Evolutionary conservation across 2,797 vertebrate genomes (phyloP).

Genomic region (Natrix natrix): DNA sequence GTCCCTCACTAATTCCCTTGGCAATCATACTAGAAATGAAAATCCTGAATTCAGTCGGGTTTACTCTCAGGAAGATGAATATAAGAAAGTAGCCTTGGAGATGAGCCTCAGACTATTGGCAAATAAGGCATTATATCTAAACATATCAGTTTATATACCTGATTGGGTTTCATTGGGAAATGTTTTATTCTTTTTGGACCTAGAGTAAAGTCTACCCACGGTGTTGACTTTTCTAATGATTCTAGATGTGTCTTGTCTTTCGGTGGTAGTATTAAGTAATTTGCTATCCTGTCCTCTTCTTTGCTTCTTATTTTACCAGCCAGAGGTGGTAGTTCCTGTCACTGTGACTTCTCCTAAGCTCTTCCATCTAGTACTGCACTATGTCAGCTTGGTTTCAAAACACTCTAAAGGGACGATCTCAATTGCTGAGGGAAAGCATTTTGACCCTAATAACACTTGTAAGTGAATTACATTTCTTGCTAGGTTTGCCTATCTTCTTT

Average conservation of each 20-base stretch:
- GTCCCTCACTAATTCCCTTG: not conserved
- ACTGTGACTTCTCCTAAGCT: constrained; percentile 78
- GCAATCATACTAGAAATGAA: not conserved
- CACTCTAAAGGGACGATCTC: constrained; percentile 75
- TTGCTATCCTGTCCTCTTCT: constrained; percentile 63
- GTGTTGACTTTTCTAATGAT: constrained; percentile 55
- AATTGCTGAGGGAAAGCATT: constrained; percentile 78
- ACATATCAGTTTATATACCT: not conserved
- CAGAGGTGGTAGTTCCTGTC: constrained; percentile 79
- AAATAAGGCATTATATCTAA: not conserved
- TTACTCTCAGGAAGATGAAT: not conserved
- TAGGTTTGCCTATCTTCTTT: constrained; percentile 53
- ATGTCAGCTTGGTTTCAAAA: constrained; percentile 75
- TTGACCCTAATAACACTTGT: constrained; percentile 81
- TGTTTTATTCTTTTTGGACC: constrained; percentile 31
- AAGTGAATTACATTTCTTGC: constrained; percentile 75
- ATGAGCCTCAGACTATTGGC: not conserved
- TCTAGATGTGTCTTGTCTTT: constrained; percentile 36
- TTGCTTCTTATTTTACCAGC: constrained; percentile 80
- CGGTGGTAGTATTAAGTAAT: constrained; percentile 55
- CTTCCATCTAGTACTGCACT: constrained; percentile 79
- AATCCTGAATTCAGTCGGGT: not conserved
- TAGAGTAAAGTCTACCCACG: not conserved
- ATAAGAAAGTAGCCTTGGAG: not conserved
- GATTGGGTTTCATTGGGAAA: not conserved